Percentiles rank a stretch among this genome's conserved stretches.
These are phyloP conservation scores for Daphoenositta chrysoptera DNA, from an alignment of 2,113 vertebrate genomes.

Conservation along the genomic window DNA sequence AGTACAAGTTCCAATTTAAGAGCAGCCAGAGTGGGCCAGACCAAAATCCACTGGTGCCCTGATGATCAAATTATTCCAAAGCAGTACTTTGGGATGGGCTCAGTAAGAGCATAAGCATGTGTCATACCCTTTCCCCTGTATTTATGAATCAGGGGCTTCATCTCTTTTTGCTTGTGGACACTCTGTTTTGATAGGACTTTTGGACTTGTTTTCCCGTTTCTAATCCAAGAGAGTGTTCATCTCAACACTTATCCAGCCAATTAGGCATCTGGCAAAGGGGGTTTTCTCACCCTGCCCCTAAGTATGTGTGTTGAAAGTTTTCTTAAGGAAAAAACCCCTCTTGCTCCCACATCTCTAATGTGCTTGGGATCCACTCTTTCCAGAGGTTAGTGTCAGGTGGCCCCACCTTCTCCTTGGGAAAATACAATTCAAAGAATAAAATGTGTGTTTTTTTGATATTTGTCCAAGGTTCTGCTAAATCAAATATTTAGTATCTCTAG, in stretches of 20 bases:
- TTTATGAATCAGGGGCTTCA: neutral
- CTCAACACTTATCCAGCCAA: neutral
- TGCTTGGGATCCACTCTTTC: neutral
- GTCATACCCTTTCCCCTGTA: rapidly evolving
- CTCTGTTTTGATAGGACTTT: neutral
- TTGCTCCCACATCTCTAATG: neutral
- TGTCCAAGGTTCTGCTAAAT: neutral
- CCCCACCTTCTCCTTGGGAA: neutral
- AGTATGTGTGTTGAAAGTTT: neutral
- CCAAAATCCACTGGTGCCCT: neutral
- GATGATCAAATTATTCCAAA: neutral
- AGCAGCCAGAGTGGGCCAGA: neutral
- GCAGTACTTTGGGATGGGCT: neutral
- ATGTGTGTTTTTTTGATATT: neutral
- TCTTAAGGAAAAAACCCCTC: neutral
- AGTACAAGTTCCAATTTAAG: neutral
- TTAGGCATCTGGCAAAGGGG: neutral
- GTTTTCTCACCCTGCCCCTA: neutral
- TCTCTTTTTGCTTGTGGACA: neutral
- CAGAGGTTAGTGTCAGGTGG: neutral
- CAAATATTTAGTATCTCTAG: neutral
- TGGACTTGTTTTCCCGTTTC: neutral
- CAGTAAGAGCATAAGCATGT: rapidly evolving
- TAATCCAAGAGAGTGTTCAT: neutral
- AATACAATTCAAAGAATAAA: neutral